Percentiles rank a stretch among this genome's conserved stretches.
phyloP scores from a whole-genome alignment of 2,797 vertebrate species.

The Phaenicophaeus curvirostris region DNA sequence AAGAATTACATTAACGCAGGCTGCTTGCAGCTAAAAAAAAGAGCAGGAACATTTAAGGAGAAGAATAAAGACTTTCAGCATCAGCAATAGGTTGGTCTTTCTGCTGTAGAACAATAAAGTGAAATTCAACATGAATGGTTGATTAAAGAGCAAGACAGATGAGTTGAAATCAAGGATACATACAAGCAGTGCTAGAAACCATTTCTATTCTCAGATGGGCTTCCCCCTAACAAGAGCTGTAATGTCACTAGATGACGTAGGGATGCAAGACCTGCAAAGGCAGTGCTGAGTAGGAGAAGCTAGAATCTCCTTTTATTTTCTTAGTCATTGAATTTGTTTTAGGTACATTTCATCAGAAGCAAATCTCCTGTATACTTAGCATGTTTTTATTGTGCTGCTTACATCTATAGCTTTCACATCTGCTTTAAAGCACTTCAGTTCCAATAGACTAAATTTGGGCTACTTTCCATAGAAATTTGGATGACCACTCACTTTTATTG shows the following conservation, averaged over 20 bases:
- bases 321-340: background rate
- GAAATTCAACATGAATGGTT: background rate
- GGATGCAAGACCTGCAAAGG: background rate
- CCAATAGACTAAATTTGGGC: background rate
- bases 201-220: background rate
- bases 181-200: background rate
- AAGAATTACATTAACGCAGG: background rate
- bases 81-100: background rate
- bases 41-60: background rate
- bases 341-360: background rate
- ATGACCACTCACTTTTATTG: background rate
- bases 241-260: background rate
- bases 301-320: background rate
- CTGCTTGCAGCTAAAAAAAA: background rate
- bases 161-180: background rate
- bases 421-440: background rate
- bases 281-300: background rate
- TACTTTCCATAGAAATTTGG: background rate
- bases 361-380: background rate
- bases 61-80: background rate
- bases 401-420: background rate
- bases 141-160: background rate
- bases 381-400: background rate
- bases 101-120: background rate
- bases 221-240: background rate